A percentile compares a stretch with the other conserved stretches of the same genome.
Evolutionary conservation across 2,113 vertebrate species (phyloP).

Genomic region (cattle (Bos taurus)): ARS-UCD2.0 NC_037335.1:97867001-97867500

Average conservation of each 20-base stretch:
- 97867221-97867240: not conserved
- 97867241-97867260: not conserved
- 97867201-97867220: not conserved
- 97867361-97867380: not conserved
- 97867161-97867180: not conserved
- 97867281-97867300: not conserved
- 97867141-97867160: not conserved
- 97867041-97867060: not conserved
- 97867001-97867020: not conserved
- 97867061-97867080: not conserved
- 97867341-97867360: not conserved
- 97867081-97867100: not conserved
- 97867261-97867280: not conserved
- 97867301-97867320: not conserved
- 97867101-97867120: not conserved
- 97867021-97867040: not conserved
- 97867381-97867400: not conserved
- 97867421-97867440: not conserved
- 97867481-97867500: not conserved
- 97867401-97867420: not conserved
- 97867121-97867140: not conserved
- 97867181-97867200: not conserved
- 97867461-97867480: not conserved
- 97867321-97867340: not conserved
- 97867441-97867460: not conserved